Conservation (phyloP, 2,113 vertebrate species). For the Proteles cristata region DNA sequence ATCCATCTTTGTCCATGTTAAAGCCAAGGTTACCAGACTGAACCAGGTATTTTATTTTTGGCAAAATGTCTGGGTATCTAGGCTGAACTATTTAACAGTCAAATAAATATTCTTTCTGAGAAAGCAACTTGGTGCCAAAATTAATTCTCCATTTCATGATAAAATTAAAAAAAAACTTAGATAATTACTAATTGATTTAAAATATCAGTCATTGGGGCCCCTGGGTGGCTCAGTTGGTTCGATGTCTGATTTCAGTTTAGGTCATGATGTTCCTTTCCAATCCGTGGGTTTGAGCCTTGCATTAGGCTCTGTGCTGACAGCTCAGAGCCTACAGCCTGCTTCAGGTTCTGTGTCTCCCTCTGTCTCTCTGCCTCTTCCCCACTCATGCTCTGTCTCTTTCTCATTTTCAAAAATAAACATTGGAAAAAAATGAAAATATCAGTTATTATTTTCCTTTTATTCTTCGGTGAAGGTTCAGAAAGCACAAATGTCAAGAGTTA, state of each 20-base stretch:
- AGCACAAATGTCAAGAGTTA: background rate
- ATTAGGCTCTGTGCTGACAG: too few relatives aligned
- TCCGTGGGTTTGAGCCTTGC: too few relatives aligned
- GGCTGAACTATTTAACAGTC: background rate
- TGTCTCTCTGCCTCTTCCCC: too few relatives aligned
- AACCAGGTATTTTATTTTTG: background rate
- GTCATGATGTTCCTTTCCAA: too few relatives aligned
- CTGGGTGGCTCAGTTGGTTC: too few relatives aligned
- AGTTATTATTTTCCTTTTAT: background rate
- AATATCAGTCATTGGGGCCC: background rate
- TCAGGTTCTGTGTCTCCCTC: too few relatives aligned
- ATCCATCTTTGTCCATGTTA: background rate
- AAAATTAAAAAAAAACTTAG: background rate
- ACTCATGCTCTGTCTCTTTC: too few relatives aligned
- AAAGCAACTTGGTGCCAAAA: background rate
- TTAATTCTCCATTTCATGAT: background rate
- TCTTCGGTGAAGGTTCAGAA: background rate
- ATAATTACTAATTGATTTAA: background rate
- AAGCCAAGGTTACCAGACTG: background rate
- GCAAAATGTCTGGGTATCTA: background rate
- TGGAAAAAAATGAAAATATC: background rate
- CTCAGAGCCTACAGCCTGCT: too few relatives aligned
- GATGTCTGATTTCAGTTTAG: too few relatives aligned
- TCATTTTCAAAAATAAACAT: too few relatives aligned
- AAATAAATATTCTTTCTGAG: constrained; percentile 36